Base-by-base conservation (phyloP, 2,888 invertebrate genomes). In the Aspidiotus destructor region DNA sequence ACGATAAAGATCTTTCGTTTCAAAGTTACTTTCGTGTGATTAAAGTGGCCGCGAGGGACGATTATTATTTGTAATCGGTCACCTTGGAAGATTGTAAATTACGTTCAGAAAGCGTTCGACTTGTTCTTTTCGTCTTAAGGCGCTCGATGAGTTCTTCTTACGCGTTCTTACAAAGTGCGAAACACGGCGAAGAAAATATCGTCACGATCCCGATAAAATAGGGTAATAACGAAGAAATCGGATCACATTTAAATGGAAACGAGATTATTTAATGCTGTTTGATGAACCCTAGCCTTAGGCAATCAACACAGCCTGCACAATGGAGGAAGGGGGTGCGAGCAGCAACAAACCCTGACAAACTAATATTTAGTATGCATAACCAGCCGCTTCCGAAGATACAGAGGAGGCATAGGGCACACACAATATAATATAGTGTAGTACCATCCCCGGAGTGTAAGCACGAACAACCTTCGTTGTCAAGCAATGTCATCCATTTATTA, bases 161-260 rank as follows among this genome's bases (percentile, higher is more conserved):
- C 28, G 28, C 28, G 28, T 28, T 28, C 28, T 28, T 28, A 28
- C 28, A 5, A 28, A 28, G 28, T 28, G 28, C 48, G 48, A 11
- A n/a, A 11, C 48, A 48, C 10, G 2, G 48, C 10, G 48, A 48
- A 48, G 48, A 48, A 48, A 48, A 48, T 48, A 48, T n/a, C 28
- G 28, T 28, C 28, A 28, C 28, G 28, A 28, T 11, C 48, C 48
- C 10, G 48, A 48, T 48, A 48, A 48, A 48, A 48, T 8, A n/a
- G 55, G 58, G 58, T 65, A 58, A 65, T 65, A 65, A 65, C 58
- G 65, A 65, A 65, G 61, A 68, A 68, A 68, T 68, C 62, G 68
- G 62, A 68, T 62, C 68, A 62, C 68, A 68, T 68, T 68, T 68
- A 68, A 68, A 68, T 68, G 62, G 68, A 68, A 68, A 61, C 68